These are phyloP conservation scores for Heterotis niloticus DNA, from an alignment of 2,113 vertebrate genomes.

Conservation along the genomic window DNA sequence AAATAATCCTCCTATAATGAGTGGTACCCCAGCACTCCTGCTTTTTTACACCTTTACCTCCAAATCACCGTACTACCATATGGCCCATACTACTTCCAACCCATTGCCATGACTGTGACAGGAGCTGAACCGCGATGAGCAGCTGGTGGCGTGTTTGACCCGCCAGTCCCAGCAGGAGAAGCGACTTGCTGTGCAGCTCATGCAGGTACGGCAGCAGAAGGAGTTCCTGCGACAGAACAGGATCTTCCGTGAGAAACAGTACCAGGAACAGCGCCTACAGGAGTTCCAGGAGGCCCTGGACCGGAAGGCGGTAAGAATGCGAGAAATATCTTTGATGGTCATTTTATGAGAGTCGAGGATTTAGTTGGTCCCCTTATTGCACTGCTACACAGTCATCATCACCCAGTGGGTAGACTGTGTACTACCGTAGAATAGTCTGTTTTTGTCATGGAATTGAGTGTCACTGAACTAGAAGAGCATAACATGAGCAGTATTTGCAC, in stretches of 20 bases:
- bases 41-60: not conserved
- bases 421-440: too few species aligned
- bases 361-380: not conserved
- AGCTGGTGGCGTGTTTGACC: slow-evolving; percentile 78
- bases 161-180: slow-evolving; percentile 84
- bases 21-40: not conserved
- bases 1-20: too few species aligned
- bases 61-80: not conserved
- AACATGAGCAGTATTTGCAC: too few species aligned
- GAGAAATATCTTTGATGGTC: slow-evolving; percentile 3
- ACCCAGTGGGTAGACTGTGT: too few species aligned
- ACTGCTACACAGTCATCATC: too few species aligned
- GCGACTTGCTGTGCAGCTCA: slow-evolving; percentile 78
- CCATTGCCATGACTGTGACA: slow-evolving; percentile 41
- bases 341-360: not conserved
- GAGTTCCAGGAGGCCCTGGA: slow-evolving; percentile 83
- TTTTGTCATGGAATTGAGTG: too few species aligned
- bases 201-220: slow-evolving; percentile 81
- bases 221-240: slow-evolving; percentile 82
- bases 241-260: slow-evolving; percentile 81
- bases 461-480: too few species aligned
- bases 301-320: slow-evolving; percentile 77
- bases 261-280: slow-evolving; percentile 72
- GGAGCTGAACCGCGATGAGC: slow-evolving; percentile 75
- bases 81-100: too few species aligned